Conservation (phyloP, 1,140 invertebrate genomes). For the Drosophila bocki region DNA sequence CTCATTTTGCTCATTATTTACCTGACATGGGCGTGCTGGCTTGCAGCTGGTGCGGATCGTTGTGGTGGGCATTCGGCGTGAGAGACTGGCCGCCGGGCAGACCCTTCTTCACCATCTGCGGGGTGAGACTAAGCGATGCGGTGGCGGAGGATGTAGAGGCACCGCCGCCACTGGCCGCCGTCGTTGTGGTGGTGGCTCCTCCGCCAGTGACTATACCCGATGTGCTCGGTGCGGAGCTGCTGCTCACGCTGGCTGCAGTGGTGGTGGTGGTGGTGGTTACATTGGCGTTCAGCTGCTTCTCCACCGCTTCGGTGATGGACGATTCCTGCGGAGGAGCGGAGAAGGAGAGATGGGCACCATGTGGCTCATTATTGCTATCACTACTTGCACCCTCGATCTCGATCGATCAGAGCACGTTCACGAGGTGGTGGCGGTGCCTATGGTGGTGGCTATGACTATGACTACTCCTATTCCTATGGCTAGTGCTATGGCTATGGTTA, state of each 20-base stretch:
- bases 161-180: conserved; percentile 58
- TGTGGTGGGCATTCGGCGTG: conserved; percentile 62
- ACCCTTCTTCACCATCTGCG: conserved; percentile 90
- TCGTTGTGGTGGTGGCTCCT: conserved; percentile 22
- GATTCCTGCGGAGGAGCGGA: conserved; percentile 85
- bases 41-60: conserved; percentile 68
- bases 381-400: conserved; percentile 64
- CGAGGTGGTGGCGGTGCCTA: conserved; percentile 58
- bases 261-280: conserved; percentile 33
- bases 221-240: conserved; percentile 33
- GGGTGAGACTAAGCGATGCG: conserved; percentile 87
- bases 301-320: conserved; percentile 89
- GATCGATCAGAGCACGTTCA: conserved; percentile 82
- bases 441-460: conserved; percentile 42
- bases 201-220: conserved; percentile 22
- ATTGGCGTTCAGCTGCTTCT: conserved; percentile 92
- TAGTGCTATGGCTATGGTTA: conserved; percentile 26
- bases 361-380: conserved; percentile 85
- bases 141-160: conserved; percentile 67
- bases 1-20: conserved; percentile 27
- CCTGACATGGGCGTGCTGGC: conserved; percentile 84
- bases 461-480: conserved; percentile 44
- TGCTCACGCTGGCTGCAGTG: conserved; percentile 27
- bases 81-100: conserved; percentile 83
- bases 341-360: conserved; percentile 85